Evolutionary conservation across 2,113 vertebrate genomes (phyloP), one percentile per base, ranked within the genome.

Genomic region (Corapipo altera): DNA sequence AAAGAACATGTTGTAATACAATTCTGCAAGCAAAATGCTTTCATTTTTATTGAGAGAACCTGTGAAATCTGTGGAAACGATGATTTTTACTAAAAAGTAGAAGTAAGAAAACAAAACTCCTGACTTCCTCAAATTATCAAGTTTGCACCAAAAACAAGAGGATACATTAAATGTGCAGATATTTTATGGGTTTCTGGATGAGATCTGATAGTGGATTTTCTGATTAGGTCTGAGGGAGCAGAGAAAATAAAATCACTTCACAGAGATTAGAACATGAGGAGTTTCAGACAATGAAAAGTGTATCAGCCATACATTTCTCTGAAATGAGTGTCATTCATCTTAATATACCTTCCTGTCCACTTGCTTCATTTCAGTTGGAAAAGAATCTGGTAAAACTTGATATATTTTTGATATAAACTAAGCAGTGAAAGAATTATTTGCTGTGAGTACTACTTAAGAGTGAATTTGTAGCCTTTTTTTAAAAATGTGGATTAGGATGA

Each of bases 401-500:
- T 79, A 22, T 72, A 70, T 58, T 76, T 93, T 91, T 73, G 2
- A 52, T 46, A 52, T 12, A 92, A 91, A 69, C n/a, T 86, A 76
- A 82, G 39, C 59, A 82, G 30, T 48, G 44, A 88, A 95, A 71
- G 44, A 94, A 88, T 82, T 85, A 82, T 89, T 94, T 91, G 43
- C 76, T 33, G 5, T 30, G 14, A 58, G 26, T 44, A 75, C 78
- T 86, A 84, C 62, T 91, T 67, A 75, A 61, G n/a, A 44, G 23
- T 19, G 35, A 87, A 44, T 43, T 66, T 24, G 11, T 12, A 46
- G 48, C 27, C 1, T 5, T 33, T 80, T 76, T 51, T 61, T 21
- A 2, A 32, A 76, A 84, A 46, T 0, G 0, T 59, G 26, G 16
- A 46, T 78, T 80, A 64, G 9, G 28, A 71, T 59, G 5, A 85